Base-by-base conservation (phyloP, 2,888 invertebrate species). In the Leptopilina syphax region DNA sequence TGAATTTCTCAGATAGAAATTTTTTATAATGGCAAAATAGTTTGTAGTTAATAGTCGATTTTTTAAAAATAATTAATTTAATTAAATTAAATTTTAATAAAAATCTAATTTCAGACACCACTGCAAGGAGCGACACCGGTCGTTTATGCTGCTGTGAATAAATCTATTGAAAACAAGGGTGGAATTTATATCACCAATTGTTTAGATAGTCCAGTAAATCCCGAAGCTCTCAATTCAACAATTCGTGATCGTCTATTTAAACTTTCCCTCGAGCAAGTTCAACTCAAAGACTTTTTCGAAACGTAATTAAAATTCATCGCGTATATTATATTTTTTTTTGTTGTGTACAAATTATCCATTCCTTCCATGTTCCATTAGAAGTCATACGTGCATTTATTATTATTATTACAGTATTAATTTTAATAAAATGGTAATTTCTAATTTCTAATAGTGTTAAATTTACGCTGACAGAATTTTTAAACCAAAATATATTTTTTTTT, bases 151-250 rank as follows among this genome's bases (percentile, higher is more conserved):
- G 96, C 96, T 86, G 94, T 98, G 13, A 95, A 96, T 67, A 94
- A 95, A 67, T 93, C 94, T 54, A 92, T 97, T 27, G 96, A 97
- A 90, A 94, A 94, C 4, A 93, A 94, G 87, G 96, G 97, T 1
- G 98, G 98, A n/a, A 92, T 94, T 5, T 98, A 98, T 89, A 94
- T 97, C 54, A 95, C 95, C 88, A 97, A 97, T 89, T 96, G 97
- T 87, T 92, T 93, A 81, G 94, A 94, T 86, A 93, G 93, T 0
- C 92, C 93, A 3, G 93, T 94, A 80, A 93, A 93, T 85, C 87
- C 92, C 1, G 93, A 93, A 84, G 95, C 95, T 3, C 93, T 94
- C 82, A 93, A 95, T 87, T 86, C 91, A 57, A 92, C 93, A 3
- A 88, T 94, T 77, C 96, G 96, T 91, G 94, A 95, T 86, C 93